Evolutionary conservation across 1,140 invertebrate species (phyloP).

Genomic region (Diorhabda carinulata): DNA sequence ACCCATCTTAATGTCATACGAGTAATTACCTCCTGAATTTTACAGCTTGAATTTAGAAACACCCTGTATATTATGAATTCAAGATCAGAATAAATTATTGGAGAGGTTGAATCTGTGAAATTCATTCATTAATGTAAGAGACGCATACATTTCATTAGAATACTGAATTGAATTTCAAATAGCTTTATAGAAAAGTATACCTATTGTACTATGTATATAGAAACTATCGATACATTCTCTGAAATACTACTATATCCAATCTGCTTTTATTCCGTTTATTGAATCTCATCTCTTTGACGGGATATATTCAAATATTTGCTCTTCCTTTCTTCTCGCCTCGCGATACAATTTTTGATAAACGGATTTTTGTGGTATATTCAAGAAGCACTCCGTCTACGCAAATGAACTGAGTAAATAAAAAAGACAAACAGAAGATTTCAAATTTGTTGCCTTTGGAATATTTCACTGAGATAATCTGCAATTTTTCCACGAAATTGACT

Average conservation of each 20-base stretch:
- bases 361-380: slow-evolving; percentile 1
- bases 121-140: too few species aligned
- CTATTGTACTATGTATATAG: too few species aligned
- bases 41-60: too few species aligned
- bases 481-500: slow-evolving; percentile 37
- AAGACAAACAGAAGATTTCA: slow-evolving; percentile 35
- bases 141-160: too few species aligned
- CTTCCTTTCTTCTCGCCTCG: background rate
- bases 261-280: background rate
- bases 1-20: too few species aligned
- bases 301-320: background rate
- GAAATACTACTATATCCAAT: background rate
- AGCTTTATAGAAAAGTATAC: too few species aligned
- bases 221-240: too few species aligned
- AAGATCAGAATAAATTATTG: too few species aligned
- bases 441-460: slow-evolving; percentile 36
- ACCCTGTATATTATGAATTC: too few species aligned
- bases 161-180: too few species aligned
- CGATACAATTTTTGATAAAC: slow-evolving; percentile 8
- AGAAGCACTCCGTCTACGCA: slow-evolving; percentile 9
- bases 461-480: slow-evolving; percentile 33
- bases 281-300: slow-evolving; percentile 2
- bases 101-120: too few species aligned
- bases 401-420: slow-evolving; percentile 31
- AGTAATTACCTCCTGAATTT: too few species aligned